Evolutionary conservation across 2,797 vertebrate species (phyloP), one percentile per base, ranked within the genome.

Genomic region (Anabas testudineus): DNA sequence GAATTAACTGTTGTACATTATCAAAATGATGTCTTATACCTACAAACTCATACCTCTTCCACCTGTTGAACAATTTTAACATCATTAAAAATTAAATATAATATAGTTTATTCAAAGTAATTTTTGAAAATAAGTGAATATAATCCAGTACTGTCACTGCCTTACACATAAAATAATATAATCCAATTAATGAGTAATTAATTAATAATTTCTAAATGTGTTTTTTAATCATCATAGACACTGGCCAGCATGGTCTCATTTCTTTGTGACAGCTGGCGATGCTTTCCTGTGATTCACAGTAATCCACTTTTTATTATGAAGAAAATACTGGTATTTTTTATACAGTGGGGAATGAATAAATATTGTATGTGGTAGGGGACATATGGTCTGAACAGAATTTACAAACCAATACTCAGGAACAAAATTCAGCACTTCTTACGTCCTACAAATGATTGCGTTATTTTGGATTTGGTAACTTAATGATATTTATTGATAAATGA

Each of bases 281-380:
- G 93, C 93, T 94, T 96, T 92, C 95, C 92, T 93, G 91, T 95
- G 96, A 98, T 96, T 97, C 96, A 93, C 94, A 88, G 94, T 99
- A 99, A 99, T 99, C 98, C 98, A 97, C 93, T 97, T 98, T 99
- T 99, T 97, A 99, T 98, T 99, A 97, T 98, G 95, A 95, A 96
- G 95, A 95, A 97, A 96, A 94, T 95, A 95, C 93, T 92, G 93
- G 91, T 83, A 93, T 96, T 95, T 92, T 94, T 92, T 92, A 90
- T 92, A 94, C 95, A 88, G 92, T 93, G 91, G 95, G 96, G 95
- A 95, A 94, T 91, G 90, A 90, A 85, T 89, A 92, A 94, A 88
- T 91, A 87, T 85, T 81, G 93, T 95, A 93, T 16, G 86, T 93
- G 92, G 93, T 81, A 78, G 37, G 37, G 89, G 93, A 95, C 94